Evolutionary conservation across 2,113 vertebrate genomes (phyloP).

Genomic region (Spermophilus dauricus): DNA sequence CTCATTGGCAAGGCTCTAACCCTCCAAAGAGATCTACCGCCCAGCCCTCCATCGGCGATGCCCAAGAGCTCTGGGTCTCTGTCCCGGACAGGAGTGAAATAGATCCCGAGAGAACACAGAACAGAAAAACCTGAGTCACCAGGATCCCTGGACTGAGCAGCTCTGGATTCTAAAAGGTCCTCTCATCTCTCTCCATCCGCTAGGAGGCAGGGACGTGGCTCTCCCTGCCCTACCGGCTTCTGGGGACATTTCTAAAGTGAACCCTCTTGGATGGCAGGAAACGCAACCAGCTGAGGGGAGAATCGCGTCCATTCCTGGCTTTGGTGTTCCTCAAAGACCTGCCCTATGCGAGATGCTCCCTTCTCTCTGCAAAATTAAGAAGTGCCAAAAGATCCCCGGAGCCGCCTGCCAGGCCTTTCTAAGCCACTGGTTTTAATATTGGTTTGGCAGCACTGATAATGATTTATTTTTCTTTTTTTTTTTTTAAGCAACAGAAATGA

Average conservation of each 20-base stretch:
- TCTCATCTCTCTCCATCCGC: background rate
- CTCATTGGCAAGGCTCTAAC: background rate
- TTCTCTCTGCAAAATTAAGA: constrained; percentile 84
- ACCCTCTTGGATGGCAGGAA: background rate
- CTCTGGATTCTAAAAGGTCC: background rate
- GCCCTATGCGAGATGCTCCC: background rate
- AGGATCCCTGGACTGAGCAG: background rate
- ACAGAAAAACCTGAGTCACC: accelerated
- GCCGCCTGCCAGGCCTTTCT: constrained; percentile 76
- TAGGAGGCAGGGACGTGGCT: background rate
- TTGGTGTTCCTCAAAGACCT: background rate
- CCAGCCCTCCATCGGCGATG: background rate
- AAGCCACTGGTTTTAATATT: constrained; percentile 85
- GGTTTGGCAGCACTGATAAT: constrained; percentile 81
- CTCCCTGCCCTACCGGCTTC: background rate
- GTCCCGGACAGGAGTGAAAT: background rate
- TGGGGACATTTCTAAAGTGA: background rate
- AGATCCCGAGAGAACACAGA: accelerated
- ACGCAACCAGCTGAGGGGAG: background rate
- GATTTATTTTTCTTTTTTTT: constrained; percentile 68
- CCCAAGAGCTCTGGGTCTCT: background rate
- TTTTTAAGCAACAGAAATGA: constrained; percentile 73
- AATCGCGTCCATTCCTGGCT: background rate
- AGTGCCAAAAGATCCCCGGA: constrained; percentile 82
- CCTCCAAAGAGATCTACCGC: background rate